These are phyloP conservation scores for Agraylea sexmaculata DNA, from an alignment of 1,140 invertebrate species.

Conservation along the genomic window DNA sequence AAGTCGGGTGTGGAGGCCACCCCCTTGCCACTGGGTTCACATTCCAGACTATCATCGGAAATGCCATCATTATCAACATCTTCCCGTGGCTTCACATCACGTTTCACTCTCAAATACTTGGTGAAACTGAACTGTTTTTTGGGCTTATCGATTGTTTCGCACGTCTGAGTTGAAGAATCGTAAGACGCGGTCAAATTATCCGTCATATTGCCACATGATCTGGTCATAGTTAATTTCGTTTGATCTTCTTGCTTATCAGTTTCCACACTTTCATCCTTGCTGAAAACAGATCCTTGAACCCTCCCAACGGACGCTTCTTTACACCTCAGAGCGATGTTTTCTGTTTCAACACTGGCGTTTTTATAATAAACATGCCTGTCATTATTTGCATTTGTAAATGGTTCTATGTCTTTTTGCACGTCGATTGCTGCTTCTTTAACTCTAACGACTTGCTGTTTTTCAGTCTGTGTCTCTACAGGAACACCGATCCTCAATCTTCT, in stretches of 20 bases:
- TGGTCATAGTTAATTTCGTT: slow-evolving; percentile 11
- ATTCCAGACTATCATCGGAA: slow-evolving; percentile 20
- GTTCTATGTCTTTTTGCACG: slow-evolving; percentile 37
- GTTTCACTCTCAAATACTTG: slow-evolving; percentile 17
- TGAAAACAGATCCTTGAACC: slow-evolving; percentile 25
- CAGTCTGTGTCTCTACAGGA: slow-evolving; percentile 48
- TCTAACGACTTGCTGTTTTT: slow-evolving; percentile 34
- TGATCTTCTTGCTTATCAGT: slow-evolving; percentile 23
- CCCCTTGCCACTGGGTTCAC: slow-evolving; percentile 5
- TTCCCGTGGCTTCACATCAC: slow-evolving; percentile 1
- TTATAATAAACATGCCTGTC: slow-evolving; percentile 23
- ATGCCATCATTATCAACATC: slow-evolving; percentile 7
- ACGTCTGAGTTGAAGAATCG: slow-evolving; percentile 13
- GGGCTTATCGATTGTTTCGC: slow-evolving; percentile 9
- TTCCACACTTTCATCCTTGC: slow-evolving; percentile 32
- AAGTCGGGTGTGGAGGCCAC: slow-evolving; percentile 13
- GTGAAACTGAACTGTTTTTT: slow-evolving; percentile 19
- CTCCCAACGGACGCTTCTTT: slow-evolving; percentile 34
- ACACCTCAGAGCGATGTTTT: slow-evolving; percentile 27
- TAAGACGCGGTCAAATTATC: slow-evolving; percentile 10
- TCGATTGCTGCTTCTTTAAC: slow-evolving; percentile 46
- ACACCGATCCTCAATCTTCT: slow-evolving; percentile 43
- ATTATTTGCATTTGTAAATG: slow-evolving; percentile 26
- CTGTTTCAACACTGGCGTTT: slow-evolving; percentile 32
- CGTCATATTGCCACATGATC: slow-evolving; percentile 20